These are phyloP conservation scores for Neostethus bicornis DNA, from an alignment of 2,797 vertebrate genomes.

Conservation along the genomic window DNA sequence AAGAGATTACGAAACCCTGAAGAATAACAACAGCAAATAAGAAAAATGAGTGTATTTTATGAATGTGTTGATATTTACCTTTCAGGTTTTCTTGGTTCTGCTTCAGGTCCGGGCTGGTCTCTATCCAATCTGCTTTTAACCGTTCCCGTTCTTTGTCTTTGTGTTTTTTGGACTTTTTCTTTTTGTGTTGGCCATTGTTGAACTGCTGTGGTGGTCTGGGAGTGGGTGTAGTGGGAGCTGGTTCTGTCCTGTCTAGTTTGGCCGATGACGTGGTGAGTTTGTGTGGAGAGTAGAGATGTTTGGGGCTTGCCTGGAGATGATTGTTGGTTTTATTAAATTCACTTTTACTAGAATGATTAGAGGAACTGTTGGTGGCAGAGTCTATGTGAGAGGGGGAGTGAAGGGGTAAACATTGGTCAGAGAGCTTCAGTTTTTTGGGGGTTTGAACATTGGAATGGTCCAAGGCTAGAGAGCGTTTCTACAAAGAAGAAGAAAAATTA, in stretches of 20 bases:
- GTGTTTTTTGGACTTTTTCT: conserved; percentile 84
- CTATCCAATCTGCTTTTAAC: conserved; percentile 79
- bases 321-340: conserved; percentile 70
- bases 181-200: conserved; percentile 77
- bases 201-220: conserved; percentile 61
- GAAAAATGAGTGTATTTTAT: conserved; percentile 4
- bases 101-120: conserved; percentile 79
- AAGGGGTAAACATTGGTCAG: conserved; percentile 70
- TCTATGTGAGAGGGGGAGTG: conserved; percentile 71
- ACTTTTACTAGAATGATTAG: conserved; percentile 60
- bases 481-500: conserved; percentile 6
- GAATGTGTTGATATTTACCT: conserved; percentile 57
- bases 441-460: conserved; percentile 72
- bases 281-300: conserved; percentile 65
- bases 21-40: not conserved
- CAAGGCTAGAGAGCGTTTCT: conserved; percentile 82
- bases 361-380: conserved; percentile 57
- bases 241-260: conserved; percentile 64
- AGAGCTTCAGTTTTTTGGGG: conserved; percentile 80
- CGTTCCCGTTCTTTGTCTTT: conserved; percentile 83
- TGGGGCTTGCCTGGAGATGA: conserved; percentile 69
- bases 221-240: conserved; percentile 38
- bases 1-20: not conserved
- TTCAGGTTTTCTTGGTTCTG: conserved; percentile 73
- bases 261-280: conserved; percentile 61